These are phyloP conservation scores for Rhabdomys pumilio DNA, from an alignment of 2,797 vertebrate species.

Conservation along the genomic window DNA sequence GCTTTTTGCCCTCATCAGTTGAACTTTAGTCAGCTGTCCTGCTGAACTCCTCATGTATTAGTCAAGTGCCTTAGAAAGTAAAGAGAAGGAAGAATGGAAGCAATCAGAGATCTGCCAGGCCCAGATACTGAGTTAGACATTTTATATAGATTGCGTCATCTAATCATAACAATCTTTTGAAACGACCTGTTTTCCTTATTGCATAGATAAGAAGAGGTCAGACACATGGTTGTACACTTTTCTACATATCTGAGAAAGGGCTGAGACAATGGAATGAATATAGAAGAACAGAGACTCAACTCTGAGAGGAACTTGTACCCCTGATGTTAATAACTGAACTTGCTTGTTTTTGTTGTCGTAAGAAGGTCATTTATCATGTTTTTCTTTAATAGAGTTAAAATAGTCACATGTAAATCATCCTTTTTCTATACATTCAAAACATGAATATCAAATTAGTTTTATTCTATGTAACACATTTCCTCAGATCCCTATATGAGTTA, in stretches of 20 bases:
- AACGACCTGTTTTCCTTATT: constrained; percentile 30
- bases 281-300: constrained; percentile 28
- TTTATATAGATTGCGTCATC: constrained; percentile 1
- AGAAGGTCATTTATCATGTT: constrained; percentile 14
- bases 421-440: constrained; percentile 41
- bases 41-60: constrained; percentile 32
- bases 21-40: constrained; percentile 36
- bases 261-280: constrained; percentile 11
- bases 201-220: constrained; percentile 39
- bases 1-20: constrained; percentile 48
- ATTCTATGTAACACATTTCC: constrained; percentile 59
- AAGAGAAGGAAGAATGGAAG: constrained; percentile 17
- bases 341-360: constrained; percentile 18
- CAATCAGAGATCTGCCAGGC: neutral
- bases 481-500: constrained; percentile 62
- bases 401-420: constrained; percentile 8
- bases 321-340: constrained; percentile 29
- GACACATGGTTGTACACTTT: neutral
- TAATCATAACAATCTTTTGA: constrained; percentile 46
- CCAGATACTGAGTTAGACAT: neutral
- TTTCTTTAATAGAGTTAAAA: constrained; percentile 72
- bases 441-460: constrained; percentile 61
- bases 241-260: constrained; percentile 18
- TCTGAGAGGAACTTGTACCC: constrained; percentile 12
- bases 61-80: constrained; percentile 61